These are phyloP conservation scores for Arctocebus calabarensis DNA, from an alignment of 2,797 vertebrate species.

Conservation along the genomic window DNA sequence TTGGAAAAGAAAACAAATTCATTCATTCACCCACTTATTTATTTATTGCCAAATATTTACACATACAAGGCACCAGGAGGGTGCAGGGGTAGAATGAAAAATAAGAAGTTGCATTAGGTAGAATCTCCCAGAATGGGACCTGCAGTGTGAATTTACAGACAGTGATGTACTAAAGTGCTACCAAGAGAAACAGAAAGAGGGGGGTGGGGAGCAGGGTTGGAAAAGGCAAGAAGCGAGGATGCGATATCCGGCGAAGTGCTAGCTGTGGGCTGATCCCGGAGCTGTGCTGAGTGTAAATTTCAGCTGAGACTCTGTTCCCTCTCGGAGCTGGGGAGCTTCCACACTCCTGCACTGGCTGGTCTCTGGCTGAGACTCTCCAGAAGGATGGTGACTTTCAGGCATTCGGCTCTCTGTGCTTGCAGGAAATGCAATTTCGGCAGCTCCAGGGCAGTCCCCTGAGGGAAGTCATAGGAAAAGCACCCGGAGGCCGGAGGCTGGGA, in stretches of 20 bases:
- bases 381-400: neutral
- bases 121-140: neutral
- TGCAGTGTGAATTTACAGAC: neutral
- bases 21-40: neutral
- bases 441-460: neutral
- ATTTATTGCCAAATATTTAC: neutral
- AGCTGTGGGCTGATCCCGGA: neutral
- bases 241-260: neutral
- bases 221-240: neutral
- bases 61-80: neutral
- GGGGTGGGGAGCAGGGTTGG: neutral
- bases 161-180: neutral
- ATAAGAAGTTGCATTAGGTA: neutral
- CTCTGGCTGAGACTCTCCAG: neutral
- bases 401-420: neutral
- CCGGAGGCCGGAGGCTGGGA: accelerated
- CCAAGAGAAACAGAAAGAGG: neutral
- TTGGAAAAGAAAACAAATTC: neutral
- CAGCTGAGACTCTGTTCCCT: neutral
- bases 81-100: neutral
- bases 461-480: neutral
- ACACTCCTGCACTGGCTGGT: too few relatives aligned
- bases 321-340: neutral
- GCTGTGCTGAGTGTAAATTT: too few relatives aligned
- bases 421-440: too few relatives aligned